Evolutionary conservation across 2,797 vertebrate species (phyloP).

Genomic region (Adrianichthys oophorus): DNA sequence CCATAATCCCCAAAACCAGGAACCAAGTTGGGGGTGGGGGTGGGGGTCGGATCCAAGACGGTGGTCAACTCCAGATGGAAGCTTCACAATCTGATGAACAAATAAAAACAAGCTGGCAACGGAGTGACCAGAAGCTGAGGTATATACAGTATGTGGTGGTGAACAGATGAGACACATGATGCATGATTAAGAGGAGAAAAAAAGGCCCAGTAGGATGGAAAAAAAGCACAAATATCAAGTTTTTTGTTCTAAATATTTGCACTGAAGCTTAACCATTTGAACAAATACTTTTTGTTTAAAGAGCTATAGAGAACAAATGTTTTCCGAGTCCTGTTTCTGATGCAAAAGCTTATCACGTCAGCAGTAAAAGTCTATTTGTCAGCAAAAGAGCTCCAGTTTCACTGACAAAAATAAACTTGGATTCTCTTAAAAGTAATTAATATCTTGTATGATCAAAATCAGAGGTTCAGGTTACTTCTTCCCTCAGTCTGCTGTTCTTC

Average conservation of each 20-base stretch:
- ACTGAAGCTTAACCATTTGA: neutral
- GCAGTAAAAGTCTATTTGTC: neutral
- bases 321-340: neutral
- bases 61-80: no score
- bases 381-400: conserved; percentile 5
- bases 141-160: no score
- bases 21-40: no score
- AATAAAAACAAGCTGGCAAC: no score
- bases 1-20: no score
- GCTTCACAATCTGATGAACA: no score
- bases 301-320: neutral
- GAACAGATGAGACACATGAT: no score
- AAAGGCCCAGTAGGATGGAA: neutral
- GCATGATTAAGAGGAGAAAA: no score
- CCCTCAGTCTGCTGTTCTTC: conserved; percentile 8
- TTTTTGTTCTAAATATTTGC: neutral
- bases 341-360: neutral
- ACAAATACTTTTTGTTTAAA: neutral
- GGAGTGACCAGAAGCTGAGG: no score
- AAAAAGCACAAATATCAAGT: neutral
- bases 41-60: no score
- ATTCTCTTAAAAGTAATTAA: conserved; percentile 25
- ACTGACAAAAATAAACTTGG: conserved; percentile 9
- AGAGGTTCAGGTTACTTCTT: conserved; percentile 27
- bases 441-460: conserved; percentile 22